Base-by-base conservation (phyloP, 1,140 invertebrate genomes). In the Phocides pigmalion region DNA sequence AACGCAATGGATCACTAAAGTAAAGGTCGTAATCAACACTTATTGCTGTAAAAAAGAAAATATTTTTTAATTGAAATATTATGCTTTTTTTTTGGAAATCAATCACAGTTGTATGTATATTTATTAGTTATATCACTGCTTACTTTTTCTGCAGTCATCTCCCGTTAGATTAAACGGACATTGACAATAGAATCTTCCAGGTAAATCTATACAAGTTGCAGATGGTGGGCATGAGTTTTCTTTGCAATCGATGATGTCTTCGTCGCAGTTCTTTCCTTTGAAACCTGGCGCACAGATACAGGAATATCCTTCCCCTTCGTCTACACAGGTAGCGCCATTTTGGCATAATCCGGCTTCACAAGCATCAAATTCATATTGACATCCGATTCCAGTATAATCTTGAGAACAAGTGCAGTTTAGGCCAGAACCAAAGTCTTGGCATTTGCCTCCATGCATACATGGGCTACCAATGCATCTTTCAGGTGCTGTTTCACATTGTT, bases 101-200 rank as follows among this genome's bases (percentile, higher is more conserved):
- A n/a, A n/a, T n/a, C n/a, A n/a, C n/a, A n/a, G n/a, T n/a, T n/a
- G n/a, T n/a, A n/a, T n/a, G n/a, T n/a, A n/a, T n/a, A n/a, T n/a
- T n/a, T n/a, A n/a, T n/a, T n/a, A n/a, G n/a, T n/a, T n/a, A n/a
- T n/a, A n/a, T n/a, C n/a, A n/a, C n/a, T 69, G 91, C 93, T 93
- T 94, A 96, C 97, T 95, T 94, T 99, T 99, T 85, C 98, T 94
- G 74, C 98, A 99, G 79, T 98, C 98, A 83, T 98, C 97, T 37
- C 98, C 98, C 54, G 98, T 99, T 66, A 98, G 93, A 82, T 99
- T 98, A 89, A 98, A 98, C 25, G 98, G 97, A 93, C 98, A 99
- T 84, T 98, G 97, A 79, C 98, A 99, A 81, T 98, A 98, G 92
- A 98, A 98, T 79, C 95, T 95, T 70, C 96, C 96, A 42, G 97